Evolutionary conservation across 2,888 invertebrate species (phyloP), one percentile per base, ranked within the genome.

Genomic region (Exocentrus adspersus): DNA sequence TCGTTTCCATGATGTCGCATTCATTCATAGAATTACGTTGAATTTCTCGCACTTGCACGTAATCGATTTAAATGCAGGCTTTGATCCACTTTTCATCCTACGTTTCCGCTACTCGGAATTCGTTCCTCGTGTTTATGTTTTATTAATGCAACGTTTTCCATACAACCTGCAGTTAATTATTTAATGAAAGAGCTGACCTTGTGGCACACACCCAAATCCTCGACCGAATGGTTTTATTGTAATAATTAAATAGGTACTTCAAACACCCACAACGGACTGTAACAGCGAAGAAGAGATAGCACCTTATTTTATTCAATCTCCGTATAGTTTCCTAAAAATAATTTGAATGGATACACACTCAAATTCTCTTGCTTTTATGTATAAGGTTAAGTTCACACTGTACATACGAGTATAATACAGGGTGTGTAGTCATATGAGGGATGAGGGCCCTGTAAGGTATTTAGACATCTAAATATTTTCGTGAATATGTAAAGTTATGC

Each of bases 141-240:
- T 37, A 37, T 37, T 37, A 37, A 37, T 37, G 14, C 12, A n/a
- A 2, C 37, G 12, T 12, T 37, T 12, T 37, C 37, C n/a, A 37
- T 37, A 37, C 37, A 37, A 37, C 37, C 37, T 37, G 37, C 2
- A 14, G 12, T n/a, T 37, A 37, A 37, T 37, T 37, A 37, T 12
- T 37, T n/a, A 2, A 37, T 37, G 37, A 37, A 37, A 37, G 37
- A 37, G 37, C 12, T 37, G 37, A 37, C 37, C 37, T 37, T 37
- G 37, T 37, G 37, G 2, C 48, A 43, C 42, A 46, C 24, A 21
- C 21, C 48, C 21, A 48, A 48, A 48, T 48, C 48, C 7, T 48
- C 48, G 10, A 20, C 21, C 21, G 17, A 48, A n/a, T 48, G 21
- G 20, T 48, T 48, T 48, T 21, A n/a, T 48, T 48, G 24, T 48